Evolutionary conservation across 2,113 vertebrate species (phyloP).

Genomic region (Opisthocomus hoazin): DNA sequence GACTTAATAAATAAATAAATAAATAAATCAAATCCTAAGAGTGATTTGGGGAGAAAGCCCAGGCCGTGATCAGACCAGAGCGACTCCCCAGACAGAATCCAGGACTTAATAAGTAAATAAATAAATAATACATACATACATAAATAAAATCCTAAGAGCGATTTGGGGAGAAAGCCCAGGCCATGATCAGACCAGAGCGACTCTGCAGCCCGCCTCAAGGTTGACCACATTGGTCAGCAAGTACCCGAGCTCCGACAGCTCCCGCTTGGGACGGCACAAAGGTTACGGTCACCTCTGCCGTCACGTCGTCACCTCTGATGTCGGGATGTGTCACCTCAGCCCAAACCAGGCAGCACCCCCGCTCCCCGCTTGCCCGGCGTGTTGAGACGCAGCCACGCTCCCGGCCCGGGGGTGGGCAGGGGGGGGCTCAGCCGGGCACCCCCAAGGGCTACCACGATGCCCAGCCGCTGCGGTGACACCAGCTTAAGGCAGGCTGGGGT

Average conservation of each 20-base stretch:
- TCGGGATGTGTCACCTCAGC: background rate
- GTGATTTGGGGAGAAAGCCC: too few species aligned
- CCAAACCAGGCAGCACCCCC: background rate
- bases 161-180: background rate
- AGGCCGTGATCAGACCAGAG: too few species aligned
- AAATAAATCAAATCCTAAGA: too few species aligned
- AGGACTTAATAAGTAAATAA: background rate
- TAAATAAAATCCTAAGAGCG: background rate
- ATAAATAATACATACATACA: too few species aligned
- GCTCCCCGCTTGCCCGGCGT: background rate
- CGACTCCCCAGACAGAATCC: background rate
- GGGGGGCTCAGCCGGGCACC: background rate
- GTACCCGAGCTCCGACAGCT: accelerated
- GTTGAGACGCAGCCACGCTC: background rate
- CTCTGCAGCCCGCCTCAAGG: accelerated
- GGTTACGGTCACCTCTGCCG: background rate
- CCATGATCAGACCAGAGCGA: accelerated
- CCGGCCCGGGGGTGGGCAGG: too few species aligned
- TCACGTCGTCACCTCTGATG: background rate
- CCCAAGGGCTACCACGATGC: background rate
- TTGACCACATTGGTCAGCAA: accelerated
- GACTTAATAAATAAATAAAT: too few species aligned
- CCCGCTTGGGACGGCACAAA: accelerated
- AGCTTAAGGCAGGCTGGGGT: background rate
- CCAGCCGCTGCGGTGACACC: background rate